Conservation (phyloP, 2,797 vertebrate genomes). For the Eulemur rubriventer region DNA sequence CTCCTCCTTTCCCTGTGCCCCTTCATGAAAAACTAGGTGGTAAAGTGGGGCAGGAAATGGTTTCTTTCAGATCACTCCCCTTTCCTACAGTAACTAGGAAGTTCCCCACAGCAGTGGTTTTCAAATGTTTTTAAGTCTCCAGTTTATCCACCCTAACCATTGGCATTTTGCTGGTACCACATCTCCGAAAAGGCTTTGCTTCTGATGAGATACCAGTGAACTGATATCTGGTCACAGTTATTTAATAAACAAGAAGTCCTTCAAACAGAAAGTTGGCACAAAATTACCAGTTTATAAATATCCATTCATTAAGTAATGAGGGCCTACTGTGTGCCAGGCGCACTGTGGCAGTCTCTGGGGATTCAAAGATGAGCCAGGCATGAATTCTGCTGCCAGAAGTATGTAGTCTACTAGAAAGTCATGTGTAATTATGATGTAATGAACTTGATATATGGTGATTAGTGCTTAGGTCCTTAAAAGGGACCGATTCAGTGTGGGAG, state of each 20-base stretch:
- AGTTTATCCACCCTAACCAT: background rate
- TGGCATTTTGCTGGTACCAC: background rate
- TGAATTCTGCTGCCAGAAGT: background rate
- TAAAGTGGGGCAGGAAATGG: slow-evolving; percentile 57
- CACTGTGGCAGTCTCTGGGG: background rate
- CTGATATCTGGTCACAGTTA: background rate
- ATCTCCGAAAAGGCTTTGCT: background rate
- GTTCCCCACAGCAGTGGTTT: slow-evolving; percentile 43
- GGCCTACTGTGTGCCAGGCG: background rate
- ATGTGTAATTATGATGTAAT: background rate
- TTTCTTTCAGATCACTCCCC: slow-evolving; percentile 52
- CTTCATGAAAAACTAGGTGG: slow-evolving; percentile 26
- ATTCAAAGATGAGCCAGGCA: background rate
- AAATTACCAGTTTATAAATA: background rate
- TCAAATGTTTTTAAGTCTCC: slow-evolving; percentile 22
- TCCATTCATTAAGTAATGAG: background rate
- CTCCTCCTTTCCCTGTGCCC: background rate
- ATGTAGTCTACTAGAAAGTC: background rate
- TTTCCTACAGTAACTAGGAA: slow-evolving; percentile 7
- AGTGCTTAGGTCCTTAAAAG: background rate
- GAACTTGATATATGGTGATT: background rate
- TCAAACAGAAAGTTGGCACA: background rate
- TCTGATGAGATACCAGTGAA: background rate
- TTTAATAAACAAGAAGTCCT: slow-evolving; percentile 4
- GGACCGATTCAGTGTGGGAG: background rate